Conservation (phyloP, 2,113 vertebrate species). For the Andinoacara biseriatus region DNA sequence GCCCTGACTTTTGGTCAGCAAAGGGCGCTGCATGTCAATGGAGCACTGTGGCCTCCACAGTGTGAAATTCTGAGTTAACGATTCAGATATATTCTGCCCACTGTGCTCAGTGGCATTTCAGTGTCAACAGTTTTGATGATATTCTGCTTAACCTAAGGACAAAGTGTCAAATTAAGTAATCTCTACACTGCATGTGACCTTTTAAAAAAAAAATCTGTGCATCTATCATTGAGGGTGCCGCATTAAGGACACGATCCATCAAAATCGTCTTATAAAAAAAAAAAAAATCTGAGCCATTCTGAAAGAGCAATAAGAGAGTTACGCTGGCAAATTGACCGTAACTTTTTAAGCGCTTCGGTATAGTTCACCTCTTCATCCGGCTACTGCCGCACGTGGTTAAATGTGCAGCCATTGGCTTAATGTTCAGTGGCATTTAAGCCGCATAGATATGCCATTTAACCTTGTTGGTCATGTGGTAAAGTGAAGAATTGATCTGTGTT, state of each 20-base stretch:
- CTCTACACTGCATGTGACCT: constrained; percentile 45
- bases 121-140: constrained; percentile 48
- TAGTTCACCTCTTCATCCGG: neutral
- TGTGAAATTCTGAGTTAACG: constrained; percentile 13
- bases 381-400: neutral
- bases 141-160: constrained; percentile 52
- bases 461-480: constrained; percentile 27
- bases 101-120: constrained; percentile 59
- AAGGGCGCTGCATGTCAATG: neutral
- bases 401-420: neutral
- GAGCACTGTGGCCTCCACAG: constrained; percentile 6
- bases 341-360: neutral
- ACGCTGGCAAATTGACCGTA: neutral
- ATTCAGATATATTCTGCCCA: constrained; percentile 47
- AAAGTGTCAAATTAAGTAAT: constrained; percentile 61
- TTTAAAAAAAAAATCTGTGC: constrained; percentile 27
- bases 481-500: neutral
- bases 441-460: constrained; percentile 39
- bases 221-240: constrained; percentile 1
- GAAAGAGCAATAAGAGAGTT: neutral
- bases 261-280: neutral
- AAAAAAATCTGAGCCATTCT: neutral
- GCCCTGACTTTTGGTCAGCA: constrained; percentile 17
- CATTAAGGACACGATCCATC: constrained; percentile 12
- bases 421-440: constrained; percentile 39